These are phyloP conservation scores for Podotricha telesiphe DNA, from an alignment of 2,888 invertebrate genomes.

Conservation along the genomic window DNA sequence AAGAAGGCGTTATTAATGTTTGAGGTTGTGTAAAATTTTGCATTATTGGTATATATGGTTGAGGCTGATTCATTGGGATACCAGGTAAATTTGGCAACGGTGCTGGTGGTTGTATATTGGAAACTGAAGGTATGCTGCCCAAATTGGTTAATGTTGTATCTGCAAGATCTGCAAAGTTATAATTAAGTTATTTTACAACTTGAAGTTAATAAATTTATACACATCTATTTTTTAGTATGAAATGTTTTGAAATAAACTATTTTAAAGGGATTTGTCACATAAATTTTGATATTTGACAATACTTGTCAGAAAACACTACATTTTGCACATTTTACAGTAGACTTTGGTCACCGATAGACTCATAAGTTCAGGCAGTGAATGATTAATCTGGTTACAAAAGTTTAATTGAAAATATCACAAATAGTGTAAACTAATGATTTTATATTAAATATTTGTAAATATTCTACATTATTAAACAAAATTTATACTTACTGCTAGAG, in stretches of 20 bases:
- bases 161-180: slow-evolving; percentile 69
- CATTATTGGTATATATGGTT: slow-evolving; percentile 81
- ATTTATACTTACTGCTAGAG: slow-evolving; percentile 75
- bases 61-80: slow-evolving; percentile 80
- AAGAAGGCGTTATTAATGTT: slow-evolving; percentile 43
- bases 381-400: too few relatives aligned
- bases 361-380: too few relatives aligned
- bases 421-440: too few relatives aligned
- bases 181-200: too few relatives aligned
- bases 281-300: too few relatives aligned
- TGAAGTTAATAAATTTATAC: not conserved
- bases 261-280: too few relatives aligned
- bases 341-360: too few relatives aligned
- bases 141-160: slow-evolving; percentile 77
- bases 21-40: slow-evolving; percentile 69
- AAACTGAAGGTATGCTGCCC: slow-evolving; percentile 78
- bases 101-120: slow-evolving; percentile 79
- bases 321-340: too few relatives aligned
- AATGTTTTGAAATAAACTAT: too few relatives aligned
- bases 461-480: not conserved
- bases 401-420: too few relatives aligned
- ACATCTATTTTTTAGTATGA: not conserved
- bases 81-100: slow-evolving; percentile 79
- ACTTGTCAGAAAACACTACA: too few relatives aligned
- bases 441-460: too few relatives aligned